A percentile compares a stretch with the other conserved stretches of the same genome.
These are phyloP conservation scores for Brassicogethes aeneus DNA, from an alignment of 2,888 invertebrate species.

Conservation along the genomic window DNA sequence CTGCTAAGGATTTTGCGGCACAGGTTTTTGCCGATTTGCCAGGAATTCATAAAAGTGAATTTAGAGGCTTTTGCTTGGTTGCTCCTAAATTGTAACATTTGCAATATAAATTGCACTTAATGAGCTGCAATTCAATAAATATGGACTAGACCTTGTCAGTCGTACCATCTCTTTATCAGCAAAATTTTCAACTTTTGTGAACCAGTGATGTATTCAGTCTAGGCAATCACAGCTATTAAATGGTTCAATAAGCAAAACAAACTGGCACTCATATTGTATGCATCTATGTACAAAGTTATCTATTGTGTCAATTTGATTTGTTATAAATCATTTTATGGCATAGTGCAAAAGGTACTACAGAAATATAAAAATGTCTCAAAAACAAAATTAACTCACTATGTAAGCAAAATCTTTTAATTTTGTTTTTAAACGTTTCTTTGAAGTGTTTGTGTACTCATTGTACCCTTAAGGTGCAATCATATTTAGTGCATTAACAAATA, in stretches of 20 bases:
- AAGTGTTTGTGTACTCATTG: constrained; percentile 5
- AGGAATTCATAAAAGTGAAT: too few species aligned
- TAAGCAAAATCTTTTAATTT: too few species aligned
- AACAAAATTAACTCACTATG: too few species aligned
- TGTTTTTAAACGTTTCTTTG: too few species aligned
- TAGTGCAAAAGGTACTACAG: constrained; percentile 29
- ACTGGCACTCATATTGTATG: constrained; percentile 23
- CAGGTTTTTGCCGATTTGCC: too few species aligned
- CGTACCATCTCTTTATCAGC: constrained; percentile 10
- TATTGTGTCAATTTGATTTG: constrained; percentile 12
- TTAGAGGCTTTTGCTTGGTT: too few species aligned
- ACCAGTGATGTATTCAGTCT: constrained; percentile 29
- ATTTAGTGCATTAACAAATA: constrained; percentile 28
- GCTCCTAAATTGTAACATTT: too few species aligned
- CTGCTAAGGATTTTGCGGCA: too few species aligned
- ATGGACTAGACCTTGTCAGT: constrained; percentile 33
- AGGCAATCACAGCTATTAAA: constrained; percentile 51
- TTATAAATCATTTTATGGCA: constrained; percentile 27
- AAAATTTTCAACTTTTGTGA: constrained; percentile 8
- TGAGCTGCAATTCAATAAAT: constrained; percentile 27
- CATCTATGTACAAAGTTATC: background rate
- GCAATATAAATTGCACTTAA: constrained; percentile 4
- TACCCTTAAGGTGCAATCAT: constrained; percentile 26
- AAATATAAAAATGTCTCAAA: too few species aligned
- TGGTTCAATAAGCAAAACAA: constrained; percentile 28